phyloP scores from a whole-genome alignment of 2,113 vertebrate species.

The Sardina pilchardus region DNA sequence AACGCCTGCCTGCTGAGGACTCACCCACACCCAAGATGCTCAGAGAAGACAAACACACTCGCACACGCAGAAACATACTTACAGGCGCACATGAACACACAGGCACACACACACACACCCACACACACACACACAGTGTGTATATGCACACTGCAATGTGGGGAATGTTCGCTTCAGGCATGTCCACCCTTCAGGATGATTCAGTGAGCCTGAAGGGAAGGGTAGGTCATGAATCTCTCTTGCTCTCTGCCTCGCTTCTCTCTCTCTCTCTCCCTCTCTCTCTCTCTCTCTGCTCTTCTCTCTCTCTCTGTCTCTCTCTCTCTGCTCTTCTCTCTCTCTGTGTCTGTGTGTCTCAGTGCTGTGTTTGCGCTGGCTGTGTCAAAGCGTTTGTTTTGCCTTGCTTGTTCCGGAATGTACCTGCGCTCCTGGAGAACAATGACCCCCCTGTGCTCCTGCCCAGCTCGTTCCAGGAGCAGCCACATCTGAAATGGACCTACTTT shows the following conservation, averaged over 20 bases:
- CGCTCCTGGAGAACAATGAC: constrained; percentile 44
- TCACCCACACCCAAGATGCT: not conserved
- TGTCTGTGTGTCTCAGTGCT: constrained; percentile 9
- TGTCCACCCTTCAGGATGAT: constrained; percentile 35
- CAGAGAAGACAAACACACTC: constrained; percentile 16
- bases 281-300: not conserved
- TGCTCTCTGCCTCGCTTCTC: not conserved
- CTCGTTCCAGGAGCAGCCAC: constrained; percentile 23
- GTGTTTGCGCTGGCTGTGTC: constrained; percentile 24
- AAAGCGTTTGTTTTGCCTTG: constrained; percentile 42
- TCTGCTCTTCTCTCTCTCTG: not conserved
- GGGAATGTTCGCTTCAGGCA: constrained; percentile 24
- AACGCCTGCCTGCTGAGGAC: constrained; percentile 2
- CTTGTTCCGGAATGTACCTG: constrained; percentile 50
- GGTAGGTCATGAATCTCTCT: not conserved
- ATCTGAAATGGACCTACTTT: constrained; percentile 28
- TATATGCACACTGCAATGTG: constrained; percentile 26
- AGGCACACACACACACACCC: not conserved
- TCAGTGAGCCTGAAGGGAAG: constrained; percentile 24
- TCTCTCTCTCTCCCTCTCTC: not conserved
- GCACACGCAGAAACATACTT: not conserved
- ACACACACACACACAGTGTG: not conserved
- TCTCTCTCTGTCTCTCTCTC: not conserved
- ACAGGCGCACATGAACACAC: not conserved
- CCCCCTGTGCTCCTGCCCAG: constrained; percentile 36